Base-by-base conservation (phyloP, 2,113 vertebrate species). In the Calyptomena viridis region DNA sequence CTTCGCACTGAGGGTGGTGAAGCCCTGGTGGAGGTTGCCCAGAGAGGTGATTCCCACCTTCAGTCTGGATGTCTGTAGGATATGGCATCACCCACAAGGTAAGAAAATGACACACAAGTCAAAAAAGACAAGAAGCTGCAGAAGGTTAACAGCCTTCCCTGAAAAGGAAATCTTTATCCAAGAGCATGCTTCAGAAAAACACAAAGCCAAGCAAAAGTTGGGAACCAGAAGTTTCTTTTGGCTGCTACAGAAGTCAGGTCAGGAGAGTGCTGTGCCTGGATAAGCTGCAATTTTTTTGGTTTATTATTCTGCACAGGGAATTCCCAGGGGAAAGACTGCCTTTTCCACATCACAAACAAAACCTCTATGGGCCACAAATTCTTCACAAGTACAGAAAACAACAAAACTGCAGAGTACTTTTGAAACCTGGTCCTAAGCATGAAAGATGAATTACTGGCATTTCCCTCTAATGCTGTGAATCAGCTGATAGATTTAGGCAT, bases 271-370 rank as follows among this genome's bases (percentile, higher is more conserved):
- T 55, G 25, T 11, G 28, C 28, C 49, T 68, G 40, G 83, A 28
- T 28, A 44, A 76, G 4, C 14, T 31, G 63, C 17, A 22, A 4
- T 59, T 40, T 28, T 71, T 66, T 52, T 33, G 7, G 12, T 66
- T 81, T 85, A 92, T 53, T 28, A 35, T 40, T 79, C 58, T 30
- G 8, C 75, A 24, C 33, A 67, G 22, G 24, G 22, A 53, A 67
- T 42, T 77, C 40, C 47, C 37, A n/a, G 30, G 28, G 59, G 76
- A 37, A 84, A 52, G 9, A 23, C 49, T 95, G 71, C 58, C 55
- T 89, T 79, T 78, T 25, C 53, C 81, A 82, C 52, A 91, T 40
- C 58, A 69, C 64, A 68, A 60, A 58, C 42, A 82, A 87, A 81
- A 77, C 33, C 40, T 82, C 56, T 39, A 2, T 0, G 0, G 11